These are phyloP conservation scores for Diaperis boleti DNA, from an alignment of 2,888 invertebrate species.

Conservation along the genomic window DNA sequence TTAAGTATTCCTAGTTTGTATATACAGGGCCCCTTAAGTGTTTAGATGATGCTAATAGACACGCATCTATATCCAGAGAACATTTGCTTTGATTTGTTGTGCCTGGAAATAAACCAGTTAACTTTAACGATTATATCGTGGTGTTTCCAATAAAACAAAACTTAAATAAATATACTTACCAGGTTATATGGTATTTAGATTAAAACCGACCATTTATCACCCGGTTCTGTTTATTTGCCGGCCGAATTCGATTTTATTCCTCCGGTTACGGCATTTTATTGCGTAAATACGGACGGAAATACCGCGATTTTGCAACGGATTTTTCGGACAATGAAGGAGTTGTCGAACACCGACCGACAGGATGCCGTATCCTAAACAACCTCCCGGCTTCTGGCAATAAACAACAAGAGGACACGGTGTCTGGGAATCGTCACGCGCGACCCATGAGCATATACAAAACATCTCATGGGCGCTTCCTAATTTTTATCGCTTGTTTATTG, in stretches of 20 bases:
- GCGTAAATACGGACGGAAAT: constrained; percentile 35
- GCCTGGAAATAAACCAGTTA: constrained; percentile 50
- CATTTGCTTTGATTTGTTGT: constrained; percentile 56
- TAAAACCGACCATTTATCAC: constrained; percentile 43
- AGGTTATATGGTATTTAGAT: constrained; percentile 43
- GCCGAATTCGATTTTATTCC: constrained; percentile 41
- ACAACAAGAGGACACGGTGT: constrained; percentile 40
- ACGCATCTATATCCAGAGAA: constrained; percentile 60
- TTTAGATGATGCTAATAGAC: constrained; percentile 63
- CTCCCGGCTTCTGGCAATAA: constrained; percentile 31
- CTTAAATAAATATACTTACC: constrained; percentile 49
- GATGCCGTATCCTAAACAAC: constrained; percentile 34
- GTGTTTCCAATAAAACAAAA: constrained; percentile 48
- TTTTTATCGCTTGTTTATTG: constrained; percentile 52
- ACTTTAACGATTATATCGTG: constrained; percentile 45
- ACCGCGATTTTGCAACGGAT: constrained; percentile 27
- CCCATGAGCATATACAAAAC: constrained; percentile 52
- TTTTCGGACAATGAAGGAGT: neutral
- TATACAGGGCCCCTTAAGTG: constrained; percentile 62
- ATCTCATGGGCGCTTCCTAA: constrained; percentile 42
- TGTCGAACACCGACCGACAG: constrained; percentile 30
- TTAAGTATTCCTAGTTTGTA: constrained; percentile 64
- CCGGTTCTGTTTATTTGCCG: constrained; percentile 39
- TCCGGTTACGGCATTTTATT: constrained; percentile 33
- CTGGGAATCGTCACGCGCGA: constrained; percentile 51